Base-by-base conservation (phyloP, 2,113 vertebrate genomes). In the Sitta europaea region DNA sequence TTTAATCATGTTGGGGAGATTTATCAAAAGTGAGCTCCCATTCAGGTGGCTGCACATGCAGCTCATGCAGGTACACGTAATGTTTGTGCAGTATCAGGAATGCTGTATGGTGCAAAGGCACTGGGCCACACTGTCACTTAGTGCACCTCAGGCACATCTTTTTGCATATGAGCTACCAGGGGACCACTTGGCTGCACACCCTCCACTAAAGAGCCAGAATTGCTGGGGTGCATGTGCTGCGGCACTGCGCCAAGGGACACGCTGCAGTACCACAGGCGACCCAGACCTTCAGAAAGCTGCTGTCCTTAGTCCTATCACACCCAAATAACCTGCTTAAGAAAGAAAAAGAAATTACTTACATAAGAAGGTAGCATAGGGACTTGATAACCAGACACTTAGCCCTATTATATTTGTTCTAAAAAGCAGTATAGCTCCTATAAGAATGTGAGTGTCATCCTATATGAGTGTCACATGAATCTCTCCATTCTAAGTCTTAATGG, bases 181-280 rank as follows among this genome's bases (percentile, higher is more conserved):
- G 40, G 10, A 51, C 14, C 4, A 3, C 16, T 40, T 9, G 23
- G 45, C 53, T n/a, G 74, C 71, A 66, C 62, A 25, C 5, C 29
- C 45, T 38, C 28, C n/a, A 7, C 62, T 17, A 2, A 14, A 54
- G 25, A 79, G 48, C 29, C 57, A 54, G 35, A 72, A n/a, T 0
- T 65, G 65, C 19, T 8, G 45, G 7, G 20, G 15, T 12, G 40
- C 42, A 7, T 0, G 0, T 10, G 29, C 21, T 53, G 18, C 28
- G 23, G 1, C 6, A 18, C 0, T 4, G 28, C 4, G 67, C 20
- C 10, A 43, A 62, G 33, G 2, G 6, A 55, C 42, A 47, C 1
- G 1, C 33, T 11, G 21, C 23, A 40, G 6, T 10, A 36, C 20
- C 27, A 27, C 43, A 35, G 51, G 21, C 1, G 0, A 58, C 0